Evolutionary conservation across 2,888 invertebrate genomes (phyloP), one percentile per base, ranked within the genome.

Genomic region (Drosophila nr. medialis): DNA sequence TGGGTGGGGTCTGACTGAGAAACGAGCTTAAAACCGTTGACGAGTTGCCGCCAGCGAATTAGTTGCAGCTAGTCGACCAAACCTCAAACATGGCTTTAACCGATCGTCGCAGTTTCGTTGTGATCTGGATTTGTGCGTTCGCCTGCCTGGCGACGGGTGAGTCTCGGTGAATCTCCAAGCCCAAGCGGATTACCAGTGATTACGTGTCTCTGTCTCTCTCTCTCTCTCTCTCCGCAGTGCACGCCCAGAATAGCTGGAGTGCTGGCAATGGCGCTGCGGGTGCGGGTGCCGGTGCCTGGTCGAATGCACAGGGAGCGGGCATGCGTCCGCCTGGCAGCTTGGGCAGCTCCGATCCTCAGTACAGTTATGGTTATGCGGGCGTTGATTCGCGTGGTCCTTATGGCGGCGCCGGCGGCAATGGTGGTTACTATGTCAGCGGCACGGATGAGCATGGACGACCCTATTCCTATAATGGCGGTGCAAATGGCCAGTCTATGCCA

Each of bases 391-490:
- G 86, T 0, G 86, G 86, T 0, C 60, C 72, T n/a, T 89, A 89
- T 7, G 86, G 86, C 11, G 86, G 90, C 1, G 80, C 90, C 7
- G 86, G 77, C 1, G 86, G 86, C 64, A 86, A 86, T 34, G 86
- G 86, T 0, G 86, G 78, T 40, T 86, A 88, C 72, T 89, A 89
- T 18, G 75, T 90, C 4, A 70, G 80, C 38, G 88, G 86, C 49
- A 88, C 76, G 24, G 90, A 86, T n/a, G 86, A 90, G 71, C 90
- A 89, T n/a, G 86, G 86, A 1, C 72, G 90, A 0, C 90, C 90
- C 40, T 86, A 64, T 42, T 74, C 86, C 36, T 86, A 86, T 24
- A 84, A 84, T 15, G 80, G 85, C 18, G 78, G 75, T 32, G 50
- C 45, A 10, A 53, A 60, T n/a, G 80, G 72, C 4, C 71, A 75